These are phyloP conservation scores for Plestiodon gilberti DNA, from an alignment of 2,113 vertebrate genomes.

Conservation along the genomic window DNA sequence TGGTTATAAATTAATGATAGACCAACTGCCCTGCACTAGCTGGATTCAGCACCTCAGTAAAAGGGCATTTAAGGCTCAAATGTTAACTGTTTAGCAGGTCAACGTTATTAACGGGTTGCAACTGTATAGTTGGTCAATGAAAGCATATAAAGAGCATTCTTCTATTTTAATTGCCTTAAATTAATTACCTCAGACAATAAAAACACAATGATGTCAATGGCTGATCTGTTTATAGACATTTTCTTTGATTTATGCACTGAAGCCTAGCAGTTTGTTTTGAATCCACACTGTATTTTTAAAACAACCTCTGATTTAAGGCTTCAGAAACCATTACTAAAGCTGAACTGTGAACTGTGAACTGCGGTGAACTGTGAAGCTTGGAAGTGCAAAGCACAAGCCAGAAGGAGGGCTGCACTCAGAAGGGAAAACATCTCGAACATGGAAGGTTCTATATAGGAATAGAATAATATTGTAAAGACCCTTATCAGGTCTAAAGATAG, in stretches of 20 bases:
- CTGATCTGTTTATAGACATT: not conserved
- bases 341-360: no score
- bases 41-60: not conserved
- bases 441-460: no score
- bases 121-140: constrained; percentile 1
- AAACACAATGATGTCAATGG: not conserved
- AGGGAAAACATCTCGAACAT: no score
- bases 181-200: not conserved
- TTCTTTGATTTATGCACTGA: not conserved
- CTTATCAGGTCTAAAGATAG: no score
- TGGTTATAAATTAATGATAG: constrained; percentile 34
- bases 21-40: not conserved
- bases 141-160: not conserved
- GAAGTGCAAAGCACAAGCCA: no score
- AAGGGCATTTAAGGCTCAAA: not conserved
- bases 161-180: not conserved
- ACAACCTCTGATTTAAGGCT: not conserved
- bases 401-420: no score
- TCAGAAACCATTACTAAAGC: not conserved
- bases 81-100: not conserved
- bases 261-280: not conserved
- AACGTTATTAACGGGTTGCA: not conserved
- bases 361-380: no score
- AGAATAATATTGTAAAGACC: no score
- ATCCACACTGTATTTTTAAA: not conserved